Evolutionary conservation across 2,888 invertebrate genomes (phyloP).

Genomic region (Tupiocoris notatus): DNA sequence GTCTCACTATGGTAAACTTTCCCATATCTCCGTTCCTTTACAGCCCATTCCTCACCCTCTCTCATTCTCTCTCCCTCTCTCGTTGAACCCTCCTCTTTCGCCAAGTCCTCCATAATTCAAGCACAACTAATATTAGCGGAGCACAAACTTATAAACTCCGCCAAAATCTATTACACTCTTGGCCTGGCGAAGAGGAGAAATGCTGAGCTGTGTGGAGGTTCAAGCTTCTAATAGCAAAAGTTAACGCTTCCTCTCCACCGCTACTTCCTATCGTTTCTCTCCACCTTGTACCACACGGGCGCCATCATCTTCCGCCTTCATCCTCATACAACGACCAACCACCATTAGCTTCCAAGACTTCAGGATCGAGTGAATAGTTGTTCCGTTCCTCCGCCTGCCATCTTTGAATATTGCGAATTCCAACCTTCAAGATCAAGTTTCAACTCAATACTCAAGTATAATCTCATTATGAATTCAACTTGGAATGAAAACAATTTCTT

Average conservation of each 20-base stretch:
- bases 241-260: constrained; percentile 38
- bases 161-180: constrained; percentile 46
- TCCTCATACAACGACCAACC: too few relatives aligned
- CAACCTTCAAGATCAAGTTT: too few relatives aligned
- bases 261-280: not conserved
- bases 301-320: not conserved
- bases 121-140: constrained; percentile 48
- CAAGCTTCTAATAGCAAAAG: constrained; percentile 47
- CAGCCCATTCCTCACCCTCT: not conserved
- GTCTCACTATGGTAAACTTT: too few relatives aligned
- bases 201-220: constrained; percentile 11
- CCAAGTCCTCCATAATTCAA: constrained; percentile 46
- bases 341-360: constrained; percentile 1
- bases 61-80: constrained; percentile 7
- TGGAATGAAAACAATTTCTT: too few relatives aligned
- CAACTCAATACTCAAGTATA: too few relatives aligned
- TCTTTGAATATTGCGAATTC: constrained; percentile 7
- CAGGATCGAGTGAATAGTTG: constrained; percentile 1
- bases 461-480: too few relatives aligned
- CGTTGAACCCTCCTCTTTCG: not conserved
- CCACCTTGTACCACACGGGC: not conserved
- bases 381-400: not conserved
- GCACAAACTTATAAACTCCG: constrained; percentile 48
- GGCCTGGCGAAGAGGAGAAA: constrained; percentile 9
- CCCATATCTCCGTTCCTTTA: too few relatives aligned